Conservation (phyloP, 1,140 invertebrate genomes). For the Macrobrachium nipponense region DNA sequence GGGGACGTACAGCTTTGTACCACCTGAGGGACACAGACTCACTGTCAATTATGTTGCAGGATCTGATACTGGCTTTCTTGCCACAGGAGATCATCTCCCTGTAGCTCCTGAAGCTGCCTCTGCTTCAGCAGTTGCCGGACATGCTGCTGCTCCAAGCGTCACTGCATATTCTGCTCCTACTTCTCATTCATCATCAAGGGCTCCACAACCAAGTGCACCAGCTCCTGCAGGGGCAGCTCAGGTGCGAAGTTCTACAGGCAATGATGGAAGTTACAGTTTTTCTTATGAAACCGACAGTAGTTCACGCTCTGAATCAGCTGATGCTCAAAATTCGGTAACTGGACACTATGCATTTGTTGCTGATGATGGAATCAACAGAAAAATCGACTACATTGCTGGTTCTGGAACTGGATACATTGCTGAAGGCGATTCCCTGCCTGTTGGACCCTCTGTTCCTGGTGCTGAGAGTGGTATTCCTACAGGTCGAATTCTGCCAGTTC, state of each 20-base stretch:
- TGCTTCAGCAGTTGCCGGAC: background rate
- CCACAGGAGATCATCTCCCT: constrained; percentile 36
- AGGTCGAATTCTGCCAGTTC: too few species aligned
- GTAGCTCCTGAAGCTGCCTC: constrained; percentile 8
- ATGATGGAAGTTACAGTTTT: constrained; percentile 10
- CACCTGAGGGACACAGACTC: constrained; percentile 65
- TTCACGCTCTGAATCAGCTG: constrained; percentile 9
- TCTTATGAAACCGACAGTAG: background rate
- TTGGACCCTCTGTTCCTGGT: background rate
- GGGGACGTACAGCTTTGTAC: constrained; percentile 67
- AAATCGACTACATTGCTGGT: background rate
- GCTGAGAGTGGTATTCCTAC: too few species aligned
- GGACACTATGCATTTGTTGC: background rate
- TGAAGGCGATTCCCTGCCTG: background rate
- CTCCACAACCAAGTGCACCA: too few species aligned
- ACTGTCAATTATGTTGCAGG: constrained; percentile 67
- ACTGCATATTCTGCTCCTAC: too few species aligned
- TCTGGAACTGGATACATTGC: background rate
- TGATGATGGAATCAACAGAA: background rate
- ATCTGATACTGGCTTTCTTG: constrained; percentile 46
- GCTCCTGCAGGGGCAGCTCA: too few species aligned
- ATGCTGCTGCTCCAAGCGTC: too few species aligned
- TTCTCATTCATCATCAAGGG: too few species aligned
- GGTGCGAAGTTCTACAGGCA: too few species aligned
- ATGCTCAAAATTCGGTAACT: background rate